A percentile compares a stretch with the other conserved stretches of the same genome.
Evolutionary conservation across 2,888 invertebrate species (phyloP).

Genomic region (Hermaeophaga mercurialis): DNA sequence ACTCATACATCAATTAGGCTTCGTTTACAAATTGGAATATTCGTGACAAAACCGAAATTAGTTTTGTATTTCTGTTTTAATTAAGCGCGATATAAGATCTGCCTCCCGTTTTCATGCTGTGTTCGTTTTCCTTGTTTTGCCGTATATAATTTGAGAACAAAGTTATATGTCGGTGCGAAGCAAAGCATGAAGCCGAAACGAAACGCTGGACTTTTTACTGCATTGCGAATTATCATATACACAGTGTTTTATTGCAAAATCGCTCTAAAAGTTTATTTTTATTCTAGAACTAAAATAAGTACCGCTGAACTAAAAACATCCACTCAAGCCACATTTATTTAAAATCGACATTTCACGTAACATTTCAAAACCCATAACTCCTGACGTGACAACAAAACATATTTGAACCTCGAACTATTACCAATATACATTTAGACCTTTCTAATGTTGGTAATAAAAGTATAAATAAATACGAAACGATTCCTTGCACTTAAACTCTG

Average conservation of each 20-base stretch:
- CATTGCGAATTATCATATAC: neutral
- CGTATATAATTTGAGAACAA: constrained; percentile 5
- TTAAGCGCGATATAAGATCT: constrained; percentile 13
- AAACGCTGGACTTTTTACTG: constrained; percentile 1
- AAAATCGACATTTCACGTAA: too few species aligned
- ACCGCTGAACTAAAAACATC: too few species aligned
- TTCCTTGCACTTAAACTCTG: too few species aligned
- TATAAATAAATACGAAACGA: too few species aligned
- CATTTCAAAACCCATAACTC: too few species aligned
- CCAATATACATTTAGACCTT: too few species aligned
- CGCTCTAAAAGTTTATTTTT: too few species aligned
- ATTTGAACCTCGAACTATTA: too few species aligned
- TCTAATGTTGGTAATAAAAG: too few species aligned
- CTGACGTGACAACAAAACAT: too few species aligned
- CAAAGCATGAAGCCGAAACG: neutral
- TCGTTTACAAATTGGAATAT: constrained; percentile 5
- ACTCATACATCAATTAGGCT: constrained; percentile 5
- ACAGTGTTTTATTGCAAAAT: neutral
- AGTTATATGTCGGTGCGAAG: neutral
- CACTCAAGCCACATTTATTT: too few species aligned
- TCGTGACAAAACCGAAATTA: constrained; percentile 11
- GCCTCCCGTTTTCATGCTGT: constrained; percentile 8
- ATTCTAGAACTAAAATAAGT: too few species aligned
- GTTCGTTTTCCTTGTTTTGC: constrained; percentile 10
- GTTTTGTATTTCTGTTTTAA: constrained; percentile 11